Conservation (phyloP, 2,113 vertebrate genomes). For the Sinocyclocheilus rhinocerous region DNA sequence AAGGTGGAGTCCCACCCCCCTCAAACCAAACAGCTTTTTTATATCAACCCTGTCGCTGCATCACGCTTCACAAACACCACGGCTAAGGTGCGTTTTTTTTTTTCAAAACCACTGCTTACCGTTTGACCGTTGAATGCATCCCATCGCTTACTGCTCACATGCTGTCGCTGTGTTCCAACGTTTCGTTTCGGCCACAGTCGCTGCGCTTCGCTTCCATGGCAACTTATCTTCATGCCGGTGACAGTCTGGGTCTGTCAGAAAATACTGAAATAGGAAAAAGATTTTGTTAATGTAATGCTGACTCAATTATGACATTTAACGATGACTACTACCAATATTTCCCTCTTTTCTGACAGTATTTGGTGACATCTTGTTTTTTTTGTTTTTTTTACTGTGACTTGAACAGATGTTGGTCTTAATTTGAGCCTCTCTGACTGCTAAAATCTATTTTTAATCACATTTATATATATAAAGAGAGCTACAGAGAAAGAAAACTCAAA, state of each 20-base stretch:
- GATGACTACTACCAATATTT: background rate
- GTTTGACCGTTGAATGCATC: slow-evolving; percentile 35
- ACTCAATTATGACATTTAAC: background rate
- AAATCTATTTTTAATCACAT: background rate
- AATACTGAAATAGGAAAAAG: background rate
- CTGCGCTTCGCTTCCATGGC: slow-evolving; percentile 51
- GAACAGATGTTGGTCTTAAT: background rate
- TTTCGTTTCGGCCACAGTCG: slow-evolving; percentile 26
- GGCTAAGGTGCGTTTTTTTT: slow-evolving; percentile 79
- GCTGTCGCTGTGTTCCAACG: slow-evolving; percentile 48
- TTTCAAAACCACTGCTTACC: slow-evolving; percentile 58
- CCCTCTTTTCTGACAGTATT: slow-evolving; percentile 4
- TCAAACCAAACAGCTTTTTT: slow-evolving; percentile 86
- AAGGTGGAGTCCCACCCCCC: slow-evolving; percentile 84
- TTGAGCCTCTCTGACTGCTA: background rate
- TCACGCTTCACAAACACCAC: slow-evolving; percentile 81
- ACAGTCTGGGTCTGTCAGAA: slow-evolving; percentile 24
- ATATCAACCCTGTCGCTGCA: slow-evolving; percentile 85
- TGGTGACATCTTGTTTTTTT: background rate
- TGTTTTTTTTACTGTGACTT: background rate
- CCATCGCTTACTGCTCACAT: slow-evolving; percentile 58
- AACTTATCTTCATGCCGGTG: slow-evolving; percentile 15
- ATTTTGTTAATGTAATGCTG: slow-evolving; percentile 1
- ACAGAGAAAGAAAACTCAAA: background rate
- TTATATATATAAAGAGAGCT: background rate